Evolutionary conservation across 2,797 vertebrate species (phyloP), one percentile per base, ranked within the genome.

Genomic region (Eulemur mongoz): DNA sequence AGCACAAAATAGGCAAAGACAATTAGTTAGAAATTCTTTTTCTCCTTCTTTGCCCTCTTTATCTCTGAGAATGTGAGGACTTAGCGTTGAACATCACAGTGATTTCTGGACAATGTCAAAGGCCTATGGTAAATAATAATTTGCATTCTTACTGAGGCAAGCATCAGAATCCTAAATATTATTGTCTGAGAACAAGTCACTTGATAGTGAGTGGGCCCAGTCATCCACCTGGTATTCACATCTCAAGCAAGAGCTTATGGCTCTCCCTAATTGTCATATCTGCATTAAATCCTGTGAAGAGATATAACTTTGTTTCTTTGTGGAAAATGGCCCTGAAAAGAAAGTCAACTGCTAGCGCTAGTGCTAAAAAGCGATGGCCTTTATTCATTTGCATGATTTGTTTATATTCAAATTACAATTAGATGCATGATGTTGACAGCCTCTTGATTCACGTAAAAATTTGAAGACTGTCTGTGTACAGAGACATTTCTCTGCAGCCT

Each of bases 321-420:
- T 75, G 48, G n/a, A 94, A 96, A 94, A 89, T 91, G 48, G 54
- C 54, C 69, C 89, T 52, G 59, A 40, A 89, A 52, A 72, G 63
- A 38, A 63, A 95, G 76, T 81, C 70, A 85, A 81, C 73, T 92
- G 57, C 45, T 72, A 82, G 38, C 11, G 30, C 22, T 79, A 45
- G 38, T 79, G 52, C 57, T 94, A 40, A 61, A 92, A 93, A 73
- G 59, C 61, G 67, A 82, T 73, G 87, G 65, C 43, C 85, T 81
- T 92, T 93, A 90, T 96, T 92, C 96, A 96, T 79, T 85, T 84
- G 32, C 72, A 91, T 86, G 75, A 94, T 94, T 91, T 89, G 89
- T 91, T 97, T 94, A 91, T 54, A 96, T 83, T 93, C 96, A 93
- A 59, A 76, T 75, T 86, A 48, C 10, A 88, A 89, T 82, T 87